These are phyloP conservation scores for Thinocorus orbignyianus DNA, from an alignment of 2,113 vertebrate genomes.

Conservation along the genomic window DNA sequence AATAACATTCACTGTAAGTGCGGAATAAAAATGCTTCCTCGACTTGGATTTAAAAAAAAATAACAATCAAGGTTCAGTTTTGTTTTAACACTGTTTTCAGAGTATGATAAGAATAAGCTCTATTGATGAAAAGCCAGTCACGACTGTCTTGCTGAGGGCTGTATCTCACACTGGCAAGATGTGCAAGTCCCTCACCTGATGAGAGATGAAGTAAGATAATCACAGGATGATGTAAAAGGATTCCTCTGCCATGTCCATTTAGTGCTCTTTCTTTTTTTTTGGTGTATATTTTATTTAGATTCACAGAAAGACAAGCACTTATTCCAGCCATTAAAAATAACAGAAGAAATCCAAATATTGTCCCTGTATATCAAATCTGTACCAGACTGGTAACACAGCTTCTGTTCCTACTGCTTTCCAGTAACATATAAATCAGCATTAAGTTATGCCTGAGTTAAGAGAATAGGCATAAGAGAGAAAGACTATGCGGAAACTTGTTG, in stretches of 20 bases:
- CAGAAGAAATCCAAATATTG: not conserved
- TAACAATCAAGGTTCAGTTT: not conserved
- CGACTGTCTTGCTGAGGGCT: not conserved
- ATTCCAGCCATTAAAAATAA: not conserved
- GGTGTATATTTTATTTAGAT: not conserved
- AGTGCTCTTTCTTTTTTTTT: not conserved
- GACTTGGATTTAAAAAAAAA: not conserved
- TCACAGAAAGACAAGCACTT: not conserved
- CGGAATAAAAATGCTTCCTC: not conserved
- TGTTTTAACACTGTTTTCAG: not conserved
- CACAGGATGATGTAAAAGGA: not conserved
- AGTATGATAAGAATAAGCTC: not conserved
- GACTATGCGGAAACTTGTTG: not conserved
- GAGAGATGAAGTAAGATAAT: too few species aligned
- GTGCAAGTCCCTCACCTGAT: not conserved
- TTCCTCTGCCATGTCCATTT: not conserved
- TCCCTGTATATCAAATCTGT: not conserved
- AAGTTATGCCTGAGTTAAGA: not conserved
- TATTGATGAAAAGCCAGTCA: not conserved
- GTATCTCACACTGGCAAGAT: not conserved
- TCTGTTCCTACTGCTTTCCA: not conserved
- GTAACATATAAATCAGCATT: not conserved
- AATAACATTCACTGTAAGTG: not conserved
- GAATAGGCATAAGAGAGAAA: not conserved
- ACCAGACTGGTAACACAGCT: not conserved